Evolutionary conservation across 1,140 invertebrate species (phyloP).

Genomic region (Halictus rubicundus): DNA sequence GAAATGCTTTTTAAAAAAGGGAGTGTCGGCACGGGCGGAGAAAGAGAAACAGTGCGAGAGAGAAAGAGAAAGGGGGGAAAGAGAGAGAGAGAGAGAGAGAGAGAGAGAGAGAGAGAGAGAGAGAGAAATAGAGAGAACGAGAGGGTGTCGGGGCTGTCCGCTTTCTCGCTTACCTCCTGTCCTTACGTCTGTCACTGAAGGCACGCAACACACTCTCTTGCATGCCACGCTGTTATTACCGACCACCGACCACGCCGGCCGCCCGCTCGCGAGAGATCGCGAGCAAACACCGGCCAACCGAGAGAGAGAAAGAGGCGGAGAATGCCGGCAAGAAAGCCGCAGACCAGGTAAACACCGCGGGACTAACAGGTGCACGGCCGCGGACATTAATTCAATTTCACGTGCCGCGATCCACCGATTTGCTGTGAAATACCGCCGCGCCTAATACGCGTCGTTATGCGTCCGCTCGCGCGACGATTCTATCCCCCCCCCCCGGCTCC

Average conservation of each 20-base stretch:
- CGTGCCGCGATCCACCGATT: conserved; percentile 17
- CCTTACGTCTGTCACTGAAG: conserved; percentile 75
- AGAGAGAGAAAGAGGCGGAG: not conserved
- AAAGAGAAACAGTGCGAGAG: conserved; percentile 30
- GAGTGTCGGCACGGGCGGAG: too few species aligned
- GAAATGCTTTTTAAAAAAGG: conserved; percentile 64
- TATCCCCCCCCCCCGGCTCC: not conserved
- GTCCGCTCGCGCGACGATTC: not conserved
- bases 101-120: not conserved
- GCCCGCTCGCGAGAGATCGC: not conserved
- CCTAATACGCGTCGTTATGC: not conserved
- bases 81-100: conserved; percentile 28
- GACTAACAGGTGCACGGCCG: conserved; percentile 22
- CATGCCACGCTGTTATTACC: conserved; percentile 73
- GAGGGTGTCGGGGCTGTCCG: conserved; percentile 13
- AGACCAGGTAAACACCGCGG: conserved; percentile 29
- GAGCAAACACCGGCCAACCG: too few species aligned
- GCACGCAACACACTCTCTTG: conserved; percentile 73
- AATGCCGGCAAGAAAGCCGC: conserved; percentile 31
- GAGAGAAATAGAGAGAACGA: conserved; percentile 35
- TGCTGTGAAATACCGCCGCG: not conserved
- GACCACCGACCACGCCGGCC: conserved; percentile 41
- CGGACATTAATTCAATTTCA: conserved; percentile 13
- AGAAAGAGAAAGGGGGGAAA: conserved; percentile 22
- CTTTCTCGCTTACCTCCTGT: conserved; percentile 74